phyloP scores from a whole-genome alignment of 2,113 vertebrate species.

The Neotoma lepida region DNA sequence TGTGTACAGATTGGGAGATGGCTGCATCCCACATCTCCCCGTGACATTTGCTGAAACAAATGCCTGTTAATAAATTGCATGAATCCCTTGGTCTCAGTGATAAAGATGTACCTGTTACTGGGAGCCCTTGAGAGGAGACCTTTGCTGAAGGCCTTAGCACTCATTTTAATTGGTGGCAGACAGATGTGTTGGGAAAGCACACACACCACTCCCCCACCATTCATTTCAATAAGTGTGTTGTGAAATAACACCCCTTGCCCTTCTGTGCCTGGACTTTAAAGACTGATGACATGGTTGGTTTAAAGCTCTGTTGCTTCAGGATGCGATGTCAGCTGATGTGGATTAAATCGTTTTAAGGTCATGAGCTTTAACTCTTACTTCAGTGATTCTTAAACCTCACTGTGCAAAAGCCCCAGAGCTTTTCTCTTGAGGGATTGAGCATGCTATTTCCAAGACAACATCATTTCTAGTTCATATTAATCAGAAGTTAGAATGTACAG shows the following conservation, averaged over 20 bases:
- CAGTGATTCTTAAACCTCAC: constrained; percentile 41
- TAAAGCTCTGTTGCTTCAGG: constrained; percentile 41
- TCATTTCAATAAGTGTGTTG: background rate
- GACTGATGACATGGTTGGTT: background rate
- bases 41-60: constrained; percentile 56
- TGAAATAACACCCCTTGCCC: constrained; percentile 37
- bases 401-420: constrained; percentile 57
- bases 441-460: constrained; percentile 32
- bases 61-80: constrained; percentile 64
- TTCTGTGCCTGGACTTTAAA: constrained; percentile 36
- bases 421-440: constrained; percentile 30
- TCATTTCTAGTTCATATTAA: constrained; percentile 44
- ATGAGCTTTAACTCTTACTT: constrained; percentile 63
- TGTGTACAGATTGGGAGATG: constrained; percentile 58
- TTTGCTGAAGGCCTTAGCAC: background rate
- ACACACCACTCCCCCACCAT: background rate
- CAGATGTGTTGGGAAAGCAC: constrained; percentile 53
- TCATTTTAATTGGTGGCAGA: constrained; percentile 68
- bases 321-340: background rate
- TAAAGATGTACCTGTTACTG: constrained; percentile 45
- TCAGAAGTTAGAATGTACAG: background rate
- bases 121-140: constrained; percentile 37
- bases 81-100: constrained; percentile 51
- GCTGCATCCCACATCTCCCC: constrained; percentile 34
- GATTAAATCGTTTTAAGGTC: constrained; percentile 67